Evolutionary conservation across 2,888 invertebrate species (phyloP).

Genomic region (Sericinus montela): DNA sequence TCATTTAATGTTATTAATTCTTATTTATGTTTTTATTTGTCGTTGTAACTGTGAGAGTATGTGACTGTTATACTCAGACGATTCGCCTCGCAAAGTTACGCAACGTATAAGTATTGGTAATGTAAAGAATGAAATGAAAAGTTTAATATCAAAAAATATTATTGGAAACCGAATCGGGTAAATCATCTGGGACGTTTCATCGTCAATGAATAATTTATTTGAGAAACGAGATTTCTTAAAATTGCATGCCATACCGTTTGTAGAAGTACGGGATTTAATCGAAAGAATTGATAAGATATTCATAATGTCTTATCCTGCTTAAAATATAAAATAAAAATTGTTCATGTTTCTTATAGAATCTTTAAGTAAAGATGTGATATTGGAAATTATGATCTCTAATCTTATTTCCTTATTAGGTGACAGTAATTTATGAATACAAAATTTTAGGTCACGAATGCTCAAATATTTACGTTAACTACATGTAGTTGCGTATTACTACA

Average conservation of each 20-base stretch:
- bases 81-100: neutral
- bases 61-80: constrained; percentile 12
- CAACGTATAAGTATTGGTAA: neutral
- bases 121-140: constrained; percentile 13
- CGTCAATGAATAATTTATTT: constrained; percentile 21
- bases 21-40: neutral
- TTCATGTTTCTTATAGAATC: no score
- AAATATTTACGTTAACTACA: no score
- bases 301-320: neutral
- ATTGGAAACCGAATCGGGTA: constrained; percentile 14
- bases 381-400: no score
- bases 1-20: no score
- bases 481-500: no score
- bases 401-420: no score
- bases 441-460: no score
- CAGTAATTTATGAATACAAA: no score
- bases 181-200: constrained; percentile 15
- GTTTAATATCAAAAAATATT: constrained; percentile 8
- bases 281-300: constrained; percentile 14
- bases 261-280: constrained; percentile 10
- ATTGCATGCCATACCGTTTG: constrained; percentile 12
- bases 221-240: constrained; percentile 15
- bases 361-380: no score
- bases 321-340: no score
- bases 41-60: constrained; percentile 5